Base-by-base conservation (phyloP, 1,140 invertebrate genomes). In the Heliconius hewitsoni region DNA sequence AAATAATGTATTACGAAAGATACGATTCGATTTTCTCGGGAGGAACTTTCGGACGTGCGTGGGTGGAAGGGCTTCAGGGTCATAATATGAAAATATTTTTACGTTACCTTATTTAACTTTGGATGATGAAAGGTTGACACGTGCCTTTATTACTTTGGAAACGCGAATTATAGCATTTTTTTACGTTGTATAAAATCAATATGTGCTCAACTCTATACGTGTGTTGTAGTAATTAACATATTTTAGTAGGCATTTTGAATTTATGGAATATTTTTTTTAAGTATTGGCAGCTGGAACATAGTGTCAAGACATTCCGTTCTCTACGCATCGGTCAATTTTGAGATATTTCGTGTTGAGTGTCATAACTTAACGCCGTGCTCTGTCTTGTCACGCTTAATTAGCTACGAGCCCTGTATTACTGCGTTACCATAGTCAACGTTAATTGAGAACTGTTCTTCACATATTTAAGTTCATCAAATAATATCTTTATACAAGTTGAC, bases 21-120 rank as follows among this genome's bases (percentile, higher is more conserved):
- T n/a, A 55, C 37, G 46, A 71, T 66, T 71, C 57, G 57, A 74
- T 75, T 74, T 74, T 19, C 78, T 66, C 39, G 34, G 34, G 42
- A 79, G 6, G 78, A 55, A 74, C 42, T 70, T 73, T 55, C 18
- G 60, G 23, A 66, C 60, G 8, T 74, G 39, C 52, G 72, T 79
- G 39, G 42, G 72, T n/a, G 72, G 18, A 50, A 78, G 19, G 39
- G 34, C 71, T 78, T 73, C 72, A 50, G 71, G 71, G 71, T 78
- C 55, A 74, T 73, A 57, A 37, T 66, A 78, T 70, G 66, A 76
- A 72, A 78, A 78, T 78, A 78, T 66, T 66, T 74, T 66, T 52
- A 66, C 55, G 27, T 78, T 74, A 46, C 71, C 39, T 74, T 50
- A 70, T 74, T 78, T 74, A 78, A 73, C 37, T 78, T 78, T 46